Evolutionary conservation across 2,797 vertebrate genomes (phyloP).

Genomic region (Cuniculus paca): DNA sequence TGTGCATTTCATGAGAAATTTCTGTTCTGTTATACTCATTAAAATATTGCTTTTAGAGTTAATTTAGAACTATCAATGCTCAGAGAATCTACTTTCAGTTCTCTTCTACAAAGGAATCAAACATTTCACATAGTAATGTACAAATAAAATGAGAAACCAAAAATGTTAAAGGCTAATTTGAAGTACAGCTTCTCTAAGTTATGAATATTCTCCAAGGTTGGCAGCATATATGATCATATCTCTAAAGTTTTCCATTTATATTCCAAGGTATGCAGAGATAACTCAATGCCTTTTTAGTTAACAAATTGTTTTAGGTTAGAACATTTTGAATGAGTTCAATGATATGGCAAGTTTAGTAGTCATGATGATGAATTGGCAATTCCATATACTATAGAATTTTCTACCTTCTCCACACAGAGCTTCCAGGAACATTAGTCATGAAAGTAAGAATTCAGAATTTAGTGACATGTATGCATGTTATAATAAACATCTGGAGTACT

Average conservation of each 20-base stretch:
- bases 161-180: slow-evolving; percentile 70
- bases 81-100: slow-evolving; percentile 71
- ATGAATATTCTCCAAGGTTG: slow-evolving; percentile 54
- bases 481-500: not conserved
- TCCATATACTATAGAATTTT: not conserved
- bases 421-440: not conserved
- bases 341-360: not conserved
- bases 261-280: not conserved
- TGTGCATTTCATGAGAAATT: slow-evolving; percentile 55
- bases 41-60: slow-evolving; percentile 66
- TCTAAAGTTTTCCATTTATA: slow-evolving; percentile 57
- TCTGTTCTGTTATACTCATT: slow-evolving; percentile 70
- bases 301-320: slow-evolving; percentile 19
- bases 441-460: not conserved
- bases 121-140: slow-evolving; percentile 61
- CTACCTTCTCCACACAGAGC: not conserved
- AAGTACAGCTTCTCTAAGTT: slow-evolving; percentile 67
- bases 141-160: slow-evolving; percentile 71
- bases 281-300: slow-evolving; percentile 18
- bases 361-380: not conserved
- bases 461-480: not conserved
- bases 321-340: slow-evolving; percentile 49
- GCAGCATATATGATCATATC: slow-evolving; percentile 29
- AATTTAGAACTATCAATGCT: slow-evolving; percentile 73
- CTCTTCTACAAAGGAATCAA: slow-evolving; percentile 66